Conservation (phyloP, 2,797 vertebrate species). For the Takifugu ocellatus region DNA sequence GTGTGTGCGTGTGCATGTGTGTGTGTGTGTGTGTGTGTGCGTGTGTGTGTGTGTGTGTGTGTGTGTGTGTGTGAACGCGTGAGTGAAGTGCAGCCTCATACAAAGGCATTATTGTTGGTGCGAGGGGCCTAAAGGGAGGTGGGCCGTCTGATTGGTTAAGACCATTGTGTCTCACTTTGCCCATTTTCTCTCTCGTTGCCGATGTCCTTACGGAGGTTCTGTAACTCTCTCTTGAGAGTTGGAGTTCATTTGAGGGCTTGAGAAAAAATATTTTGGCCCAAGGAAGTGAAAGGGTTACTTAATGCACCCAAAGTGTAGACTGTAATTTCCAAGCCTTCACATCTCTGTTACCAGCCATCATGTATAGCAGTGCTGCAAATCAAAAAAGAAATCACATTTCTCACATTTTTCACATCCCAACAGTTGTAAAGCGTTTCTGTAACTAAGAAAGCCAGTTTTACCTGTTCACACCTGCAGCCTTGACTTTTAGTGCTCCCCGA, state of each 20-base stretch:
- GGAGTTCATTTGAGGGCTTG: conserved; percentile 58
- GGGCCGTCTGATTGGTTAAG: conserved; percentile 80
- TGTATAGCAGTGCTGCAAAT: neutral
- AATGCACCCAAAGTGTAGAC: conserved; percentile 13
- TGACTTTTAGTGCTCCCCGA: too few relatives aligned
- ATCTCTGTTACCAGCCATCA: conserved; percentile 9
- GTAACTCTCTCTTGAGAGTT: conserved; percentile 25
- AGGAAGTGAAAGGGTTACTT: conserved; percentile 12
- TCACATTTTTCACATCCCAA: neutral
- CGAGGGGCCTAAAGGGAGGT: conserved; percentile 71
- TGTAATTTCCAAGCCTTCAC: conserved; percentile 1
- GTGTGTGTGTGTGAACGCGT: conserved; percentile 36
- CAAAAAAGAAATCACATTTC: neutral
- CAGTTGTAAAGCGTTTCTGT: neutral
- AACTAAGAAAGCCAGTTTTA: conserved; percentile 19
- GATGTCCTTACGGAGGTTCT: conserved; percentile 64
- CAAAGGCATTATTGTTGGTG: conserved; percentile 79
- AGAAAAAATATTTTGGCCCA: conserved; percentile 34
- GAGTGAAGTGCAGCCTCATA: conserved; percentile 72
- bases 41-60: conserved; percentile 18
- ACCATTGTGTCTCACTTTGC: conserved; percentile 77
- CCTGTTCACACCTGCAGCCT: too few relatives aligned
- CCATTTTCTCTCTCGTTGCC: conserved; percentile 66
- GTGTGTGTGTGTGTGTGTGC: conserved; percentile 25
- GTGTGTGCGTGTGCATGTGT: conserved; percentile 22